Percentiles rank a stretch among this genome's conserved stretches.
phyloP scores from a whole-genome alignment of 1,140 invertebrate genomes.

The Sycophila sp. region DNA sequence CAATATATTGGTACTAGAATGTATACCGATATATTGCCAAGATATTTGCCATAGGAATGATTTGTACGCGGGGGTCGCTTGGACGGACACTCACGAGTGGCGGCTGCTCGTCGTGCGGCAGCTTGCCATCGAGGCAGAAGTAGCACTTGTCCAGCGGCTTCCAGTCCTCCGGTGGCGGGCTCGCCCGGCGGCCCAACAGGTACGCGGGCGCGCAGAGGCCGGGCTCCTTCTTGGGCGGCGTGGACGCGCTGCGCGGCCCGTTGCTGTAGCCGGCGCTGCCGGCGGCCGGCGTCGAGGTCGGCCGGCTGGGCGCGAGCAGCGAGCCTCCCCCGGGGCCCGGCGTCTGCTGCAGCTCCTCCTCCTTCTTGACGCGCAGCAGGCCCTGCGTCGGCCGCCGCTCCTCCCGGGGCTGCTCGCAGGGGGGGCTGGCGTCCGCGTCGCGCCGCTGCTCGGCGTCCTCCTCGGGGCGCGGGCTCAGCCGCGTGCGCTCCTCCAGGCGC shows the following conservation, averaged over 20 bases:
- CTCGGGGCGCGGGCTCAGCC: slow-evolving; percentile 19
- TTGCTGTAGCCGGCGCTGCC: slow-evolving; percentile 43
- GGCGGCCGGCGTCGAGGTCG: slow-evolving; percentile 43
- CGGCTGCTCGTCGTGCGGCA: slow-evolving; percentile 70
- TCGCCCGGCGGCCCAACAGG: slow-evolving; percentile 56
- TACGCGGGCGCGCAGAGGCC: slow-evolving; percentile 46
- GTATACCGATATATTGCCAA: too few relatives aligned
- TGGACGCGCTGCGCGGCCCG: slow-evolving; percentile 42
- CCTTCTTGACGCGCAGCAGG: slow-evolving; percentile 63
- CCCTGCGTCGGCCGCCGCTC: slow-evolving; percentile 48
- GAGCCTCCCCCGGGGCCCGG: slow-evolving; percentile 48
- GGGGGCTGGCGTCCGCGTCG: too few relatives aligned
- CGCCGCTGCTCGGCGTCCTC: too few relatives aligned
- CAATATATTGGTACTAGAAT: too few relatives aligned
- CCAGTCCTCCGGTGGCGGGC: slow-evolving; percentile 78
- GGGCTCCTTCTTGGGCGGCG: slow-evolving; percentile 42
- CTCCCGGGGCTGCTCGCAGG: too few relatives aligned
- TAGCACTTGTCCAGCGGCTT: slow-evolving; percentile 85
- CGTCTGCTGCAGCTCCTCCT: slow-evolving; percentile 61
- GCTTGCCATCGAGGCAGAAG: slow-evolving; percentile 86
- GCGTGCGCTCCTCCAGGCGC: slow-evolving; percentile 24
- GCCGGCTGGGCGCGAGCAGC: slow-evolving; percentile 33
- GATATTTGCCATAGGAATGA: too few relatives aligned
- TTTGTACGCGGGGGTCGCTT: too few relatives aligned
- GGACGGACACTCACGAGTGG: slow-evolving; percentile 68